Evolutionary conservation across 2,888 invertebrate genomes (phyloP), one percentile per base, ranked within the genome.

Genomic region (Drosophila kokeensis): DNA sequence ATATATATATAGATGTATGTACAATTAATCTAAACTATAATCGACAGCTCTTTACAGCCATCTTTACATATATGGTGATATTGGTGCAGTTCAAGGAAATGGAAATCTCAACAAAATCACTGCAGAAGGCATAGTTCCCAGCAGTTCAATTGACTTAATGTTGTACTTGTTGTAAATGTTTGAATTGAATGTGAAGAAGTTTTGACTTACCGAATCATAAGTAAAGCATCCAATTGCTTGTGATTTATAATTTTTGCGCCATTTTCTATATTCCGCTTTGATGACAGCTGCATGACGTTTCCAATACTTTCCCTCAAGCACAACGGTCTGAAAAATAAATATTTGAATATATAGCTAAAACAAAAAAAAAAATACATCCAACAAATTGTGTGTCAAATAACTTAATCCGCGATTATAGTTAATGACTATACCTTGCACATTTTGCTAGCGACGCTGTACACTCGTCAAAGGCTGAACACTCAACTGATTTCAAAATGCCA

Each of bases 231-330:
- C 95, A 93, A 96, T 96, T 76, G 96, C 97, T 92, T 96, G 96
- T 94, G 97, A 97, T 92, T 92, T 93, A 83, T 89, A 93, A 88
- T 93, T 92, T 83, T 91, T 96, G 78, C 99, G 96, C 99, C 99
- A 99, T 96, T 98, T 98, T 94, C 99, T 98, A 95, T 99, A 99
- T 94, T 99, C 99, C 74, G 99, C 98, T 91, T 98, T 98, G 59
- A 99, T 98, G 50, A 99, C 99, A 85, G 98, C 97, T 81, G 98
- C 95, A 93, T 98, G 96, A 90, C 99, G 95, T 94, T 99, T 99
- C 99, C 99, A 99, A 94, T 99, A 99, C 95, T 99, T 99, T 68
- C 99, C 99, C 94, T 99, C 99, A 92, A 99, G 94, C 81, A 99
- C 98, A 74, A 98, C 97, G 89, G 99, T 98, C 99, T 99, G 49